phyloP scores from a whole-genome alignment of 2,113 vertebrate genomes.

The Seriola aureovittata region DNA sequence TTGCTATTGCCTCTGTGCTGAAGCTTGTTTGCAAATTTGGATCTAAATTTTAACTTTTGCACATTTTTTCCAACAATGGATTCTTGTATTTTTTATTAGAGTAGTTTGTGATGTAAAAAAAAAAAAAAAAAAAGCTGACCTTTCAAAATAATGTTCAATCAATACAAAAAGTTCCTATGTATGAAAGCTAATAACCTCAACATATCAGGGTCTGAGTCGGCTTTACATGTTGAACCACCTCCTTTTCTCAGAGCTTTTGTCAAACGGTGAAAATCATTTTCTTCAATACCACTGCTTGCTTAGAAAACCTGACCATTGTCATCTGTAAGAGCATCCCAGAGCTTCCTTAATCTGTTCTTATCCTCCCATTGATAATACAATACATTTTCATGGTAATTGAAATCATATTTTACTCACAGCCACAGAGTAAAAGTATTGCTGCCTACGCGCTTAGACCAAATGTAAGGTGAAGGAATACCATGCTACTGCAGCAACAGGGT shows the following conservation, averaged over 20 bases:
- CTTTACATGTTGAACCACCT: slow-evolving; percentile 45
- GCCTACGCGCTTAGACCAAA: slow-evolving; percentile 61
- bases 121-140: slow-evolving; percentile 14
- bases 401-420: slow-evolving; percentile 75
- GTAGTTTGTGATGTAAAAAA: not conserved
- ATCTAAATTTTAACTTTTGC: slow-evolving; percentile 12
- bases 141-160: not conserved
- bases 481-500: slow-evolving; percentile 24
- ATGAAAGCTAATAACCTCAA: slow-evolving; percentile 9
- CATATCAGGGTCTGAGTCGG: slow-evolving; percentile 27
- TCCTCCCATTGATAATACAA: slow-evolving; percentile 76
- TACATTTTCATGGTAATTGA: slow-evolving; percentile 76
- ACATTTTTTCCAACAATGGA: not conserved
- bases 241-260: slow-evolving; percentile 47
- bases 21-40: slow-evolving; percentile 25
- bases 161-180: not conserved
- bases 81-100: not conserved
- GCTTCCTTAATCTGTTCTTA: slow-evolving; percentile 65
- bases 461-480: slow-evolving; percentile 45
- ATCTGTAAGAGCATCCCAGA: slow-evolving; percentile 62
- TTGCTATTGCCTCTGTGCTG: slow-evolving; percentile 23
- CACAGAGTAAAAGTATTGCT: slow-evolving; percentile 55
- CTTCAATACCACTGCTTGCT: slow-evolving; percentile 51
- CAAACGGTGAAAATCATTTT: slow-evolving; percentile 40
- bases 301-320: slow-evolving; percentile 66